Base-by-base conservation (phyloP, 1,140 invertebrate species). In the Cyclina sinensis region DNA sequence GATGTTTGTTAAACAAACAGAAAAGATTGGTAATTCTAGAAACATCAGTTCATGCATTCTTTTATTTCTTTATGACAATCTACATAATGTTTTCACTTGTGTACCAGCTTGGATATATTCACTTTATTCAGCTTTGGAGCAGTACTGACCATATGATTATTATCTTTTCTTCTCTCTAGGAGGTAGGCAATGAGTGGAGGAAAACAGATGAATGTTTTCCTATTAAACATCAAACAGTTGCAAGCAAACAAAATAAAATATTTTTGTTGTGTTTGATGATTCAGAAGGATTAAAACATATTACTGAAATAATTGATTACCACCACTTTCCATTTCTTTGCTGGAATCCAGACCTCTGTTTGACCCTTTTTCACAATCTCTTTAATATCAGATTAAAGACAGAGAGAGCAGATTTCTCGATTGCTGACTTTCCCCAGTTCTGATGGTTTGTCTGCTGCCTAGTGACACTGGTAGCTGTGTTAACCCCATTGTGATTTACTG, bases 311-410 rank as follows among this genome's bases (percentile, higher is more conserved):
- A 43, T 62, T 62, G 57, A 62, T 62, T 62, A 62, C 7, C 24
- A 27, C n/a, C 24, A 62, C 57, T 62, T 62, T 62, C 57, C 57
- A 27, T 62, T 54, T 62, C 57, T 62, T 62, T 62, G 57, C 57
- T n/a, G 57, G 57, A 24, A 62, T 62, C n/a, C n/a, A 27, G 57
- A 62, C 57, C 57, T 62, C n/a, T 27, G 27, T 27, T 62, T 62
- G 57, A 62, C 57, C 57, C 27, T 62, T 1, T 62, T 62, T 62
- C 57, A 7, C 24, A 24, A 62, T 27, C 24, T 27, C 24, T 62
- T 62, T 62, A n/a, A 62, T n/a, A n/a, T n/a, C n/a, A n/a, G 27
- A 14, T 5, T n/a, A 24, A 57, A 62, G n/a, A 62, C n/a, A 27
- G 14, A 62, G 57, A 62, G 24, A 1, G 16, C 14, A 70, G 65